These are phyloP conservation scores for Oncopeltus fasciatus DNA, from an alignment of 1,140 invertebrate genomes.

Conservation along the genomic window DNA sequence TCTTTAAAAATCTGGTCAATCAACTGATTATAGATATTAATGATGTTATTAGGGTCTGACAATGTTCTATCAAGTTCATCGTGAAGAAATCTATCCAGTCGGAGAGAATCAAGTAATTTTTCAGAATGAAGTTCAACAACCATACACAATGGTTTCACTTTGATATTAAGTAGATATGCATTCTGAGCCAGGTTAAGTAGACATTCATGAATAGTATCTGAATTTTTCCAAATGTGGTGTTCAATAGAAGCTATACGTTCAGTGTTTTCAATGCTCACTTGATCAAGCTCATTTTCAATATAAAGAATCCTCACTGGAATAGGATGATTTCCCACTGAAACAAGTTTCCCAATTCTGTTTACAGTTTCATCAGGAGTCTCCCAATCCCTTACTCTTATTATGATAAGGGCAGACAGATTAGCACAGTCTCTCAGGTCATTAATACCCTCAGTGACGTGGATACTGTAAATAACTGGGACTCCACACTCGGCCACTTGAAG, in stretches of 20 bases:
- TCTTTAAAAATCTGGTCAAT: conserved; percentile 11
- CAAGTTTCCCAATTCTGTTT: conserved; percentile 11
- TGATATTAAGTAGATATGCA: conserved; percentile 3
- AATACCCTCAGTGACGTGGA: conserved; percentile 11
- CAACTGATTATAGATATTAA: conserved; percentile 14
- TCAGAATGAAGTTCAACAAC: conserved; percentile 5
- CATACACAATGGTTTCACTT: conserved; percentile 7
- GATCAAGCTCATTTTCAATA: background rate
- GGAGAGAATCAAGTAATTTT: conserved; percentile 16
- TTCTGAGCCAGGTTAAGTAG: conserved; percentile 5
- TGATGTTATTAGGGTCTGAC: conserved; percentile 10
- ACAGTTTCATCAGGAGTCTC: conserved; percentile 9
- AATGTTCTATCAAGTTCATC: background rate
- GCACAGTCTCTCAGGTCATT: background rate
- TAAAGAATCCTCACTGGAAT: conserved; percentile 14
- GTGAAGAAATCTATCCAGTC: conserved; percentile 12
- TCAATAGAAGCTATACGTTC: background rate
- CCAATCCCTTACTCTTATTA: conserved; percentile 15
- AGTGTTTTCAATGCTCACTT: background rate
- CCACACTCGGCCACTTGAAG: background rate
- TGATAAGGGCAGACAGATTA: conserved; percentile 16
- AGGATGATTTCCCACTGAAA: background rate
- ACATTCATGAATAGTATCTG: background rate
- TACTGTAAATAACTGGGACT: conserved; percentile 14
- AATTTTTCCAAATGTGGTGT: background rate